These are phyloP conservation scores for Schizothorax lantsangensis DNA, from an alignment of 2,797 vertebrate genomes.

Conservation along the genomic window DNA sequence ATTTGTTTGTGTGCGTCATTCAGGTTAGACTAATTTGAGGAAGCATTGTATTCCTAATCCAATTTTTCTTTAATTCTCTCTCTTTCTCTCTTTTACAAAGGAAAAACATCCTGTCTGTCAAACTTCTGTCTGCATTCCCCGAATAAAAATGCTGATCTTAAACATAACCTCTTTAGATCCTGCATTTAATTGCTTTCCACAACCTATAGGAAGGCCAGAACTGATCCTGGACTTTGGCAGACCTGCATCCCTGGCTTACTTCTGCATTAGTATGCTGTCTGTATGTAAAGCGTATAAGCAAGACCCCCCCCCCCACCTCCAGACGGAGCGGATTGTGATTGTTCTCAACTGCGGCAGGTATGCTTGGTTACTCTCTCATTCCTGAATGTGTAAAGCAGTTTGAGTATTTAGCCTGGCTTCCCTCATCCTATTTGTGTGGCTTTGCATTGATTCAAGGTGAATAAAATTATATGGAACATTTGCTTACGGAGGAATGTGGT, in stretches of 20 bases:
- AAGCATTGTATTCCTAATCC: conserved; percentile 1
- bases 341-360: conserved; percentile 29
- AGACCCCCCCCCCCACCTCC: background rate
- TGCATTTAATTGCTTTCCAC: background rate
- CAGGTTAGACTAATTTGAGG: conserved; percentile 6
- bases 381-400: conserved; percentile 3
- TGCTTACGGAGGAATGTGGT: background rate
- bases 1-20: background rate
- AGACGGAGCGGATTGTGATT: conserved; percentile 26
- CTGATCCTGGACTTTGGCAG: conserved; percentile 7
- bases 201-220: background rate
- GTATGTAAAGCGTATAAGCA: background rate
- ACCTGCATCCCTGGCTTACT: background rate
- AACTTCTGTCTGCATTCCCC: background rate
- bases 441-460: conserved; percentile 4
- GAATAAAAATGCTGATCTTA: conserved; percentile 2
- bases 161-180: conserved; percentile 11
- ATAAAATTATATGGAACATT: conserved; percentile 3
- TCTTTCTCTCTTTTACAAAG: background rate
- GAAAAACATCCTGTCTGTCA: background rate
- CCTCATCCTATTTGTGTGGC: conserved; percentile 1
- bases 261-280: conserved; percentile 38
- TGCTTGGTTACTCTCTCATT: conserved; percentile 23
- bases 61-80: background rate
- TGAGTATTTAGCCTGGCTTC: conserved; percentile 33